phyloP scores from a whole-genome alignment of 2,797 vertebrate species.

The Taenioides sp. region DNA sequence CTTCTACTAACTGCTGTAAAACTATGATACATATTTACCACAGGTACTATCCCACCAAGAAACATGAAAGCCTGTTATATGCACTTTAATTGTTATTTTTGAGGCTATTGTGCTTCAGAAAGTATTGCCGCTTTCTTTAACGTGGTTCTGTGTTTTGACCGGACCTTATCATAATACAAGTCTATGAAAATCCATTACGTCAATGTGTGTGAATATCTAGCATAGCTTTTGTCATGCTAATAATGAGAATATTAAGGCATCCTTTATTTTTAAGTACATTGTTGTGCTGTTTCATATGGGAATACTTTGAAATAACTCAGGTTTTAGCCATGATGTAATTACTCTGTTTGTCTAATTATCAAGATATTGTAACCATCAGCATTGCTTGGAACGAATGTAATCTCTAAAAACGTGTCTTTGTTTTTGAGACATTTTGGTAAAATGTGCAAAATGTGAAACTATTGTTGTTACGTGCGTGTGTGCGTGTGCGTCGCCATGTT shows the following conservation, averaged over 20 bases:
- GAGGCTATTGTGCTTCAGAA: slow-evolving; percentile 45
- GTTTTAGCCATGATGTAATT: slow-evolving; percentile 80
- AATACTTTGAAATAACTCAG: slow-evolving; percentile 82
- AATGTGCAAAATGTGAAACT: slow-evolving; percentile 32
- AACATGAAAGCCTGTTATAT: too few species aligned
- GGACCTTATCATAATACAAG: slow-evolving; percentile 46
- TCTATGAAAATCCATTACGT: slow-evolving; percentile 52
- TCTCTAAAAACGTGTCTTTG: slow-evolving; percentile 45
- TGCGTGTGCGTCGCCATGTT: slow-evolving; percentile 36
- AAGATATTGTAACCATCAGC: slow-evolving; percentile 66
- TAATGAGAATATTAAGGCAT: slow-evolving; percentile 73
- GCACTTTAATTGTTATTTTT: slow-evolving; percentile 35
- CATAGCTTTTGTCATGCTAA: slow-evolving; percentile 79
- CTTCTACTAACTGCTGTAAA: too few species aligned
- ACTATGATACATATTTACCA: too few species aligned
- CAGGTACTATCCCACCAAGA: too few species aligned
- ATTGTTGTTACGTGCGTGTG: slow-evolving; percentile 32
- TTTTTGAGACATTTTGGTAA: slow-evolving; percentile 42
- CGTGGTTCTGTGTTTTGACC: slow-evolving; percentile 60
- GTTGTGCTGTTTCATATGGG: slow-evolving; percentile 79
- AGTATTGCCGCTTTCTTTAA: slow-evolving; percentile 45
- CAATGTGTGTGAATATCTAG: slow-evolving; percentile 75
- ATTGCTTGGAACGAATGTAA: slow-evolving; percentile 72
- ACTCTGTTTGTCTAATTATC: slow-evolving; percentile 64
- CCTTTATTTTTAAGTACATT: slow-evolving; percentile 77